Percentiles rank a stretch among this genome's conserved stretches.
Conservation (phyloP, 2,888 invertebrate genomes). For the Nomada goodeniana region DNA sequence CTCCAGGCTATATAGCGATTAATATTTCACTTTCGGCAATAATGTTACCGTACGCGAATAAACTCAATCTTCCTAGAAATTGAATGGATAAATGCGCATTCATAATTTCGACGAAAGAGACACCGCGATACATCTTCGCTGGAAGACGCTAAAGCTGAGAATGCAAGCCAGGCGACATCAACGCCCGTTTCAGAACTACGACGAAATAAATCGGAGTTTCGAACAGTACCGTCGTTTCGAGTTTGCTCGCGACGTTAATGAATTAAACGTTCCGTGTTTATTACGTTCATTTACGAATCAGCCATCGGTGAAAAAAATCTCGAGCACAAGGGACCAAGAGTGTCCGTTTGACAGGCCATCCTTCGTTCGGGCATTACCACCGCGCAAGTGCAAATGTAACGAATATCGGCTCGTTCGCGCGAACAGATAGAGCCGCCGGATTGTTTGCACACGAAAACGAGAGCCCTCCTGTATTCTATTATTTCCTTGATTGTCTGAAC, state of each 20-base stretch:
- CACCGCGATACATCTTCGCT: too few species aligned
- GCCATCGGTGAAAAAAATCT: slow-evolving; percentile 3
- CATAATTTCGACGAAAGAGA: too few species aligned
- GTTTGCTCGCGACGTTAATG: neutral
- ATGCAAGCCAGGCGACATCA: too few species aligned
- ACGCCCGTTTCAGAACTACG: too few species aligned
- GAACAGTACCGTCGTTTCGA: neutral
- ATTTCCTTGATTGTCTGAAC: neutral
- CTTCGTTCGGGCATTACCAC: slow-evolving; percentile 10
- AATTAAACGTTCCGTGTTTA: neutral
- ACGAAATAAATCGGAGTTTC: too few species aligned
- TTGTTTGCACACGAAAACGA: slow-evolving; percentile 12
- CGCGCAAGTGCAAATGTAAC: neutral
- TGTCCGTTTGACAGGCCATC: neutral
- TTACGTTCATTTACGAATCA: too few species aligned
- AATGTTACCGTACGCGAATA: too few species aligned
- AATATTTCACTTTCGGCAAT: too few species aligned
- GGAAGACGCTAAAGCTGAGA: too few species aligned
- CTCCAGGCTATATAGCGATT: too few species aligned
- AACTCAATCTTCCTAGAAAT: too few species aligned
- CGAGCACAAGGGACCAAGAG: neutral
- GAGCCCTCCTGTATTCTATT: slow-evolving; percentile 13
- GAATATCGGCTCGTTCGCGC: neutral
- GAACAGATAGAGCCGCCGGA: slow-evolving; percentile 5
- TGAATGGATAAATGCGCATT: too few species aligned